phyloP scores from a whole-genome alignment of 2,113 vertebrate genomes.

The Siphamia tubifer region DNA sequence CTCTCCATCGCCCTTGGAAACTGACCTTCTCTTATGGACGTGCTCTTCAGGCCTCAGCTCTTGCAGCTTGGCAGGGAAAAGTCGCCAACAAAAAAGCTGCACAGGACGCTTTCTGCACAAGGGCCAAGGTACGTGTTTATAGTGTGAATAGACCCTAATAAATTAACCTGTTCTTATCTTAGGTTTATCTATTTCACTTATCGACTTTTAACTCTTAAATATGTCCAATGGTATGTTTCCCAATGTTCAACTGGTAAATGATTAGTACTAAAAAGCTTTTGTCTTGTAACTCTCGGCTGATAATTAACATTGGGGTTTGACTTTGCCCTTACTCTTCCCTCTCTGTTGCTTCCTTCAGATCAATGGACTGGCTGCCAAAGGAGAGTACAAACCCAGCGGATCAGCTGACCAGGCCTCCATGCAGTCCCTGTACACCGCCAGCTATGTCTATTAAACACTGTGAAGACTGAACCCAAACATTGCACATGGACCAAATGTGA shows the following conservation, averaged over 20 bases:
- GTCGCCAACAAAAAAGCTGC: conserved; percentile 86
- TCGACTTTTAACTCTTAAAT: not conserved
- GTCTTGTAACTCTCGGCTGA: conserved; percentile 31
- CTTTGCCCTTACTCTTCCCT: conserved; percentile 43
- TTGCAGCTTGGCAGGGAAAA: conserved; percentile 91
- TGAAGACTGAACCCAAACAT: conserved; percentile 1
- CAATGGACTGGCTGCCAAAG: conserved; percentile 90
- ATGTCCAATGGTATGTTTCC: conserved; percentile 2
- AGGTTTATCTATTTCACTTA: not conserved
- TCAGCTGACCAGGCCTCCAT: conserved; percentile 81
- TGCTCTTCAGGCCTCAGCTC: conserved; percentile 93
- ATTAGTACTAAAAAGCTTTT: conserved; percentile 28
- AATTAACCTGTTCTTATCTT: not conserved
- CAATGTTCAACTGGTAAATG: conserved; percentile 46
- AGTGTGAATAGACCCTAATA: not conserved
- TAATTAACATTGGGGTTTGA: conserved; percentile 64
- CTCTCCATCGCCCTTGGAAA: conserved; percentile 90
- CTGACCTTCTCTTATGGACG: conserved; percentile 95
- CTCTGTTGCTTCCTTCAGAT: conserved; percentile 77
- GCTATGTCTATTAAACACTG: conserved; percentile 88
- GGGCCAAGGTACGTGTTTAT: conserved; percentile 85
- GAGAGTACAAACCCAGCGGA: conserved; percentile 85
- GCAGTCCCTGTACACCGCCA: conserved; percentile 90
- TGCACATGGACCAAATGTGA: conserved; percentile 57
- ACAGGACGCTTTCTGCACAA: conserved; percentile 87